Conservation (phyloP, 2,888 invertebrate genomes). For the Timema cristinae region DNA sequence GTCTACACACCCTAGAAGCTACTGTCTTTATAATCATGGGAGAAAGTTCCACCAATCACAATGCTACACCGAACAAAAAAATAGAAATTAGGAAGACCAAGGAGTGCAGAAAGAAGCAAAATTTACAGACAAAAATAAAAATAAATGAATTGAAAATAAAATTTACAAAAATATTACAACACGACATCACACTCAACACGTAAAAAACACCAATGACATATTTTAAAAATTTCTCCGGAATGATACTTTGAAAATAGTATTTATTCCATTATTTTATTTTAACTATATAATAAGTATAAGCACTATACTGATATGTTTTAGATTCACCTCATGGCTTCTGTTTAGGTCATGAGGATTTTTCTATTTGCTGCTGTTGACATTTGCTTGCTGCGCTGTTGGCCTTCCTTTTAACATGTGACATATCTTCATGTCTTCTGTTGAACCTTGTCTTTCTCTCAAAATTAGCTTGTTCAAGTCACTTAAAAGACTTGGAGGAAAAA, state of each 20-base stretch:
- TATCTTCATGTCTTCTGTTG: too few species aligned
- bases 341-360: conserved; percentile 26
- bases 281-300: conserved; percentile 31
- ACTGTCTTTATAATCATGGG: not conserved
- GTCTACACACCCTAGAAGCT: too few species aligned
- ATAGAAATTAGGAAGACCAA: conserved; percentile 29
- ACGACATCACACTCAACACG: conserved; percentile 29
- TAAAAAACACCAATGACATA: conserved; percentile 31
- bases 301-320: conserved; percentile 36
- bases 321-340: conserved; percentile 27
- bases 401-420: conserved; percentile 17
- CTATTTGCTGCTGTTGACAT: conserved; percentile 18
- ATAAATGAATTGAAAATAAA: conserved; percentile 6
- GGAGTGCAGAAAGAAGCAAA: conserved; percentile 27
- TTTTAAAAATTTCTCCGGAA: conserved; percentile 32
- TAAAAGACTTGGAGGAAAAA: too few species aligned
- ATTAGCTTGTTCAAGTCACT: too few species aligned
- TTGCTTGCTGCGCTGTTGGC: conserved; percentile 22
- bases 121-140: conserved; percentile 21
- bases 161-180: not conserved
- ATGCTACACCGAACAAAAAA: not conserved
- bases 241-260: conserved; percentile 34
- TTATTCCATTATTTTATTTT: conserved; percentile 29
- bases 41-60: not conserved
- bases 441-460: too few species aligned